Conservation (phyloP, 2,888 invertebrate genomes). For the Mycogona germanica region DNA sequence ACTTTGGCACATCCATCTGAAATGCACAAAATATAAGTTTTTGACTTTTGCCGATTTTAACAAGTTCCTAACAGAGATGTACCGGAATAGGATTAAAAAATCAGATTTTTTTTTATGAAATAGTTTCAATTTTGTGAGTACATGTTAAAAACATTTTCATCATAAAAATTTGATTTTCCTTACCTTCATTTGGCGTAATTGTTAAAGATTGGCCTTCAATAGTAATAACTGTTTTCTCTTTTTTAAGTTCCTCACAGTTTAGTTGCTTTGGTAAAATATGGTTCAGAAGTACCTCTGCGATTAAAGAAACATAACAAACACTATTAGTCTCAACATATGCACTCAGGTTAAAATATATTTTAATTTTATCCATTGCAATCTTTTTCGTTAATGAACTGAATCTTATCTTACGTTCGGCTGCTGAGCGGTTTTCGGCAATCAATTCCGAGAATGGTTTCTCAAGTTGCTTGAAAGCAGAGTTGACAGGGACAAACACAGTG, state of each 20-base stretch:
- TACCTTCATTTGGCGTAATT: slow-evolving; percentile 10
- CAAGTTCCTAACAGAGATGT: background rate
- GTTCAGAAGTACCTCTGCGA: slow-evolving; percentile 9
- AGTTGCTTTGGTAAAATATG: slow-evolving; percentile 11
- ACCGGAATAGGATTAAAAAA: background rate
- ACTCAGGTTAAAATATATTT: background rate
- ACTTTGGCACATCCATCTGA: slow-evolving; percentile 18
- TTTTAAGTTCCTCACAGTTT: slow-evolving; percentile 11
- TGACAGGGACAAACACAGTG: slow-evolving; percentile 15
- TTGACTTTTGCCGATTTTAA: background rate
- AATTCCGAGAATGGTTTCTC: slow-evolving; percentile 9
- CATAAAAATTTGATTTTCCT: background rate
- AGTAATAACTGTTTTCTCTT: background rate
- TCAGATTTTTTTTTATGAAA: no score
- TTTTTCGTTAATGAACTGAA: background rate
- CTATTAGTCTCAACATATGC: background rate
- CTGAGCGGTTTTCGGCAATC: background rate
- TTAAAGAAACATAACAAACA: background rate
- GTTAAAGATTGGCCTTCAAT: background rate
- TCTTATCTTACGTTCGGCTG: slow-evolving; percentile 4
- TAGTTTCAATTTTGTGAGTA: no score
- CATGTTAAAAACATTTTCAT: background rate
- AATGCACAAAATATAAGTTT: background rate
- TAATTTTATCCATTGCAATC: background rate
- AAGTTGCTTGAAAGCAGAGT: slow-evolving; percentile 14